Conservation (phyloP, 2,113 vertebrate genomes). For the Lonchura striata region DNA sequence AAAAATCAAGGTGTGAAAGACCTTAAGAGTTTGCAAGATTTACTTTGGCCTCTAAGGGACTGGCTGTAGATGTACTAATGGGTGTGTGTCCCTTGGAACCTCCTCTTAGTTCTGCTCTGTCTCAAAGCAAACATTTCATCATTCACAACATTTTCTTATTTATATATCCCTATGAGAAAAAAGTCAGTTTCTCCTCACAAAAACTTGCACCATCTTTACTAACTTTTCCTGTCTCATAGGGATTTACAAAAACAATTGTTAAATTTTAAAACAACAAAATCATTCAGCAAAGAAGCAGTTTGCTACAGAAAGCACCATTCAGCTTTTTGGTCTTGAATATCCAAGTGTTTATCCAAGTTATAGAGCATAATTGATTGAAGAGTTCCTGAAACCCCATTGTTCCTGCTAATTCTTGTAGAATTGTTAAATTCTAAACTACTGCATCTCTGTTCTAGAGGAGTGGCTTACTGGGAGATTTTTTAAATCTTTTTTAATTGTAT, state of each 20-base stretch:
- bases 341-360: background rate
- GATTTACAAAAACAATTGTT: background rate
- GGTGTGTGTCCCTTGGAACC: fast-evolving
- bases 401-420: background rate
- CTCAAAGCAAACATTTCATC: background rate
- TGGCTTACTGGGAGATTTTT: background rate
- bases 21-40: background rate
- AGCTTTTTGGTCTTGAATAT: background rate
- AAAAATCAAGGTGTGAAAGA: background rate
- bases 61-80: background rate
- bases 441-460: background rate
- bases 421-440: background rate
- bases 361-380: background rate
- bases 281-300: background rate
- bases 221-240: background rate
- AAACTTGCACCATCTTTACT: background rate
- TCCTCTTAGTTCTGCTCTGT: background rate
- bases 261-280: background rate
- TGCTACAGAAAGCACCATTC: background rate
- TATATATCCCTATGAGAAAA: background rate
- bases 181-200: background rate
- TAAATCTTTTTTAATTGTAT: slow-evolving; percentile 7
- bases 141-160: background rate
- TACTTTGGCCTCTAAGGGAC: background rate
- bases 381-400: background rate